A percentile compares a stretch with the other conserved stretches of the same genome.
These are phyloP conservation scores for Brienomyrus brachyistius DNA, from an alignment of 2,113 vertebrate genomes.

Conservation along the genomic window DNA sequence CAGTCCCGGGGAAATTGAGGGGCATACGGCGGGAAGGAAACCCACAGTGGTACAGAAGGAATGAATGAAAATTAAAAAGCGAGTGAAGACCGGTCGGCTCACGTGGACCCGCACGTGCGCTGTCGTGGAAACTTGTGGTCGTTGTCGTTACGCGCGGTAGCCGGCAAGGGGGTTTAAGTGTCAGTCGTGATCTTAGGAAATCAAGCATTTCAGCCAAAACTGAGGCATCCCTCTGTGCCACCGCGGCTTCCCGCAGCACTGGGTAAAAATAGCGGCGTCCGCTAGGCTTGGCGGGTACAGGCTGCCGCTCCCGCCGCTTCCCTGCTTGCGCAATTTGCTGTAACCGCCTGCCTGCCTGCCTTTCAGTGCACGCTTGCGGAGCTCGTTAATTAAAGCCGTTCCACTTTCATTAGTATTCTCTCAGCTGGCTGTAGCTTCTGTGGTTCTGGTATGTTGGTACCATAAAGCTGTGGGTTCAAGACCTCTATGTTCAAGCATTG, in stretches of 20 bases:
- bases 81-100: neutral
- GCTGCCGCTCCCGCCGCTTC: neutral
- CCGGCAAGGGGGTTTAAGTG: neutral
- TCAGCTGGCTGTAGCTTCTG: neutral
- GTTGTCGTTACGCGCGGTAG: neutral
- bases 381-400: neutral
- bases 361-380: neutral
- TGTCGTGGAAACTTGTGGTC: neutral
- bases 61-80: neutral
- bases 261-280: constrained; percentile 5
- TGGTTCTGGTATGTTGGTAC: neutral
- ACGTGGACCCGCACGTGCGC: neutral
- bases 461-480: neutral
- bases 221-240: neutral
- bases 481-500: neutral
- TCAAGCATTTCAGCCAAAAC: neutral
- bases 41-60: neutral
- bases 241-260: neutral
- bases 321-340: neutral
- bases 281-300: neutral
- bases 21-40: neutral
- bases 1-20: neutral
- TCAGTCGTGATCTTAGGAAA: neutral
- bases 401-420: neutral
- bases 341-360: neutral